Evolutionary conservation across 2,113 vertebrate species (phyloP).

Genomic region (Seriola dumerili): DNA sequence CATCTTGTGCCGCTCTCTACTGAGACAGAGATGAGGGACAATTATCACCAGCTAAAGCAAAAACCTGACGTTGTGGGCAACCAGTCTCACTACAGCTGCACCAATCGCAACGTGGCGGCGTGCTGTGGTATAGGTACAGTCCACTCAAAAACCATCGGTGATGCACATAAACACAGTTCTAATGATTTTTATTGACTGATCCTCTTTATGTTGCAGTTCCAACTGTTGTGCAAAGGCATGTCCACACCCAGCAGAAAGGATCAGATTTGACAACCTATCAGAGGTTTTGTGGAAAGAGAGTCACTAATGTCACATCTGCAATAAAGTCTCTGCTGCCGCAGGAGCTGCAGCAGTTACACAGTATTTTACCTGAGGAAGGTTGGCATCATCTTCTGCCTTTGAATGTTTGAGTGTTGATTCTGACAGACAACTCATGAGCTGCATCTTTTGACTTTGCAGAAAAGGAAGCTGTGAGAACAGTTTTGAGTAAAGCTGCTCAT

Average conservation of each 20-base stretch:
- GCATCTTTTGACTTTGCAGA: constrained; percentile 61
- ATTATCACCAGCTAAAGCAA: constrained; percentile 75
- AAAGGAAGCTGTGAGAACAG: constrained; percentile 43
- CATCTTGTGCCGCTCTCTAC: constrained; percentile 40
- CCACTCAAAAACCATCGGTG: background rate
- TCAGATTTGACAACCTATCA: constrained; percentile 81
- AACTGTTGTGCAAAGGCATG: constrained; percentile 75
- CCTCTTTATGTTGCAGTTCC: constrained; percentile 79
- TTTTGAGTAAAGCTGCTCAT: constrained; percentile 25
- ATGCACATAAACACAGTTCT: background rate
- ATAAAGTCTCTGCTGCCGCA: constrained; percentile 76
- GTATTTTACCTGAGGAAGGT: constrained; percentile 78
- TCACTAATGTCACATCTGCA: constrained; percentile 68
- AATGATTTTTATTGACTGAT: background rate
- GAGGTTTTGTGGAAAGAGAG: constrained; percentile 79
- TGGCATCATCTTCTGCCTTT: constrained; percentile 1
- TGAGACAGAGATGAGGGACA: constrained; percentile 82
- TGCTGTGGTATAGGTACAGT: constrained; percentile 80
- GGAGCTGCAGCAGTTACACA: constrained; percentile 76
- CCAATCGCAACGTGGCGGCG: constrained; percentile 56
- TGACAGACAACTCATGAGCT: background rate
- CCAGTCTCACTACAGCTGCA: constrained; percentile 76
- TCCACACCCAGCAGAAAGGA: constrained; percentile 73
- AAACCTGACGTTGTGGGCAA: constrained; percentile 76
- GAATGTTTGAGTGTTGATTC: background rate